Base-by-base conservation (phyloP, 2,888 invertebrate species). In the Palloptera scutellata region DNA sequence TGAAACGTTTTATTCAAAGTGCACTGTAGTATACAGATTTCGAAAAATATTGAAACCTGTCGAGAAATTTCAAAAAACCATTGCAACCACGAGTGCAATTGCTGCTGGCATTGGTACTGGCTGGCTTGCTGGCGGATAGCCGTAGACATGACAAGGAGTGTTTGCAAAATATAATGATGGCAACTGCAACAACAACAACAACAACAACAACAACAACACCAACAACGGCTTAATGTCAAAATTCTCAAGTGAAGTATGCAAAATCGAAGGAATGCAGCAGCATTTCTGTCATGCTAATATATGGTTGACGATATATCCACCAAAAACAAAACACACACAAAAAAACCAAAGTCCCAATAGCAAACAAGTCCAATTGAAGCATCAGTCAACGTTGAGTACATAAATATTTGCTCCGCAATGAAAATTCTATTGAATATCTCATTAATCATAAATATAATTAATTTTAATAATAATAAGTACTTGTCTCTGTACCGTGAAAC, bases 391-490 rank as follows among this genome's bases (percentile, higher is more conserved):
- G 10, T 9, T n/a, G 53, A 9, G n/a, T 13, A 53, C 11, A 9
- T 20, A 13, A 13, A 13, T 19, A 41, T 43, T 55, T 66, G 30
- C 48, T n/a, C 17, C 57, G 15, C 41, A 61, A 20, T 57, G 57
- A 40, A 61, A 43, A 51, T 59, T 52, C 40, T 20, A 30, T 40
- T 40, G n/a, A 19, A 59, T 52, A 51, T 19, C 59, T 59, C 64
- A 70, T 70, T 65, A 70, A 70, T 70, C 70, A 59, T 61, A 54
- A 65, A 65, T 53, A 54, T 67, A 65, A 70, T 64, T 59, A 64
- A 64, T 64, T 30, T 30, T 30, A 30, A 30, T 30, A 30, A 30
- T 30, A 6, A 30, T 4, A 2, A 30, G 2, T 30, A 4, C 6
- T 30, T 30, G 30, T 30, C 30, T 30, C n/a, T n/a, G n/a, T n/a